Percentiles rank a stretch among this genome's conserved stretches.
Conservation (phyloP, 2,113 vertebrate species). For the Leptobrachium leishanense region DNA sequence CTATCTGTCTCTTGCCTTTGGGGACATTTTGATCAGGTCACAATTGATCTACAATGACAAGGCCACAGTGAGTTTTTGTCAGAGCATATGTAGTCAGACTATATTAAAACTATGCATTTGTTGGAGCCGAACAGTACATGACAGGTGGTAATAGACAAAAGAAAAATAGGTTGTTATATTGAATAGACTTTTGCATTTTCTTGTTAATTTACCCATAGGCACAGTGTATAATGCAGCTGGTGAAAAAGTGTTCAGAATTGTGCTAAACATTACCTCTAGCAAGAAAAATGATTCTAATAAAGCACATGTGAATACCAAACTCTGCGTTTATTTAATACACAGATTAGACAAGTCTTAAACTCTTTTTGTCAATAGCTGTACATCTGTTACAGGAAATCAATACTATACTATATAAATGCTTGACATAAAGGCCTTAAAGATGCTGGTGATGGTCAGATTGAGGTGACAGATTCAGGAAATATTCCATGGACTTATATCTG, state of each 20-base stretch:
- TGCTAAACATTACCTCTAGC: too few species aligned
- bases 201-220: not conserved
- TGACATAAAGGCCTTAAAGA: too few species aligned
- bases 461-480: too few species aligned
- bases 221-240: not conserved
- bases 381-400: too few species aligned
- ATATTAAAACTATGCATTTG: conserved; percentile 47
- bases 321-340: too few species aligned
- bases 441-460: too few species aligned
- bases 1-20: conserved; percentile 56
- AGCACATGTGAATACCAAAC: too few species aligned
- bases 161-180: not conserved
- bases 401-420: too few species aligned
- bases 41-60: conserved; percentile 66
- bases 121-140: conserved; percentile 5
- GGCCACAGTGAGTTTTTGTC: conserved; percentile 57
- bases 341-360: too few species aligned
- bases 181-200: not conserved
- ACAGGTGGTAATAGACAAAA: not conserved
- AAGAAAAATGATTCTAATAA: too few species aligned
- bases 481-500: too few species aligned
- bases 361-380: too few species aligned
- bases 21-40: conserved; percentile 59
- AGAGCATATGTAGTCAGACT: conserved; percentile 53
- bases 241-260: not conserved